A percentile compares a stretch with the other conserved stretches of the same genome.
These are phyloP conservation scores for Semotilus atromaculatus DNA, from an alignment of 2,797 vertebrate genomes.

Conservation along the genomic window DNA sequence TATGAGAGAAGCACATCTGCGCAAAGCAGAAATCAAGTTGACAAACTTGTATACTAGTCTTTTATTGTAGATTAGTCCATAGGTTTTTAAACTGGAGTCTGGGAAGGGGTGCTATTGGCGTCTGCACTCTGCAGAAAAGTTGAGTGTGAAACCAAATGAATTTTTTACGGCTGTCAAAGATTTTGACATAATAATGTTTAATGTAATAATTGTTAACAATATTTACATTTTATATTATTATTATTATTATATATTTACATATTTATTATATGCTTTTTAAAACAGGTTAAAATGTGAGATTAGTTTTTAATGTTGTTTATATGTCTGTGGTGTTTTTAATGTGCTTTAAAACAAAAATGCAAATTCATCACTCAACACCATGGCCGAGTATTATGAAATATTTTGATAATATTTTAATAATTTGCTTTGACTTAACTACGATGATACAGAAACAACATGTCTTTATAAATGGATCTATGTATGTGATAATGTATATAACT, in stretches of 20 bases:
- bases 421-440: not conserved
- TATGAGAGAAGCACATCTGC: conserved; percentile 6
- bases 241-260: too few relatives aligned
- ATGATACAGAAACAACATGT: not conserved
- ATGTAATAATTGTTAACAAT: not conserved
- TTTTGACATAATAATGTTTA: not conserved
- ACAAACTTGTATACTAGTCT: not conserved
- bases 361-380: not conserved
- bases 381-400: not conserved
- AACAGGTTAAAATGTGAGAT: too few relatives aligned
- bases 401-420: not conserved
- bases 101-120: not conserved
- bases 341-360: not conserved
- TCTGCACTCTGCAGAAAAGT: not conserved
- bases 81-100: not conserved
- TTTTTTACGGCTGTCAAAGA: not conserved
- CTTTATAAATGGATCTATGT: not conserved
- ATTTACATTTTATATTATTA: not conserved
- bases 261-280: too few relatives aligned
- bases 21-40: not conserved
- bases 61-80: not conserved
- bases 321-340: not conserved
- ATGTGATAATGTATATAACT: not conserved
- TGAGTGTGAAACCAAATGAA: not conserved
- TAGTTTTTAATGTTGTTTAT: not conserved